These are phyloP conservation scores for Phataginus tetradactyla DNA, from an alignment of 2,797 vertebrate species.

Conservation along the genomic window DNA sequence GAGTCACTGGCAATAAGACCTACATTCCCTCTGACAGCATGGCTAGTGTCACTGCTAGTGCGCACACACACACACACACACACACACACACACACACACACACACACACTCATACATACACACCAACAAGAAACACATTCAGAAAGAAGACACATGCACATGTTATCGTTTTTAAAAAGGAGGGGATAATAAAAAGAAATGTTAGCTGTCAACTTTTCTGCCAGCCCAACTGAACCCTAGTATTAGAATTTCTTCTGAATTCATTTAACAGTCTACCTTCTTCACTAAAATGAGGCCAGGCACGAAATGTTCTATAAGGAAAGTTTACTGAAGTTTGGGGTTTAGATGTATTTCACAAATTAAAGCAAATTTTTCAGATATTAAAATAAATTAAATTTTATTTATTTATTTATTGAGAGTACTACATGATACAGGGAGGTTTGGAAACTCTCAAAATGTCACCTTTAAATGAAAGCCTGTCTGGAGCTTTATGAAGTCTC, in stretches of 20 bases:
- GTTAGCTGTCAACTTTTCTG: background rate
- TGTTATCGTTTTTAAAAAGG: background rate
- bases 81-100: too few species aligned
- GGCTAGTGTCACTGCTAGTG: background rate
- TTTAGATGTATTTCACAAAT: background rate
- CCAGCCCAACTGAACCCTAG: background rate
- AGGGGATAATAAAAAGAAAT: background rate
- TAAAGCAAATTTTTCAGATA: background rate
- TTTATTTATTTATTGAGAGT: background rate
- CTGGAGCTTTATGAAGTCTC: background rate
- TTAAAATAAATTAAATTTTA: background rate
- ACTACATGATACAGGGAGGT: background rate
- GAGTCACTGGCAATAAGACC: background rate
- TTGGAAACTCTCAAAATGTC: background rate
- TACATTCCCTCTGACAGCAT: background rate
- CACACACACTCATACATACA: rapidly evolving
- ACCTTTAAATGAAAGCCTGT: background rate
- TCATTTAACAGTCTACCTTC: background rate
- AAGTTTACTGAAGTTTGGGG: background rate
- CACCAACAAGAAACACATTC: background rate
- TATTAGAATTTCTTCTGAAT: background rate
- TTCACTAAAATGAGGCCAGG: background rate
- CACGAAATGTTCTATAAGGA: background rate
- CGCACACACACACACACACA: background rate
- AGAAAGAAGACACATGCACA: background rate